Conservation (phyloP, 2,888 invertebrate species). For the Eilema caniola region DNA sequence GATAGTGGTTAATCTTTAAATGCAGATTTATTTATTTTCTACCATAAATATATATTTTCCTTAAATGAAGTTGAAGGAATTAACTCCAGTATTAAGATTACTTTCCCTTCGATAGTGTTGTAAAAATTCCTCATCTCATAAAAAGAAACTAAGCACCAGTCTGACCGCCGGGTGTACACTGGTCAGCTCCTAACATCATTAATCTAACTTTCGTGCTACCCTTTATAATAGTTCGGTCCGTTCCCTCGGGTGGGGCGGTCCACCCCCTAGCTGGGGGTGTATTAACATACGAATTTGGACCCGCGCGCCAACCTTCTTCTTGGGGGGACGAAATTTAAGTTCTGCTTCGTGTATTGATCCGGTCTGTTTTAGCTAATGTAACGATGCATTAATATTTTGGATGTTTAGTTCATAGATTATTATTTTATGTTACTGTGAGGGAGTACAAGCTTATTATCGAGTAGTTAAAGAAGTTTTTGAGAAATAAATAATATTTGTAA, state of each 20-base stretch:
- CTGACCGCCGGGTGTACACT: constrained; percentile 61
- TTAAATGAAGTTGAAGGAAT: too few species aligned
- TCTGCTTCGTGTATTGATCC: constrained; percentile 84
- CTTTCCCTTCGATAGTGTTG: too few species aligned
- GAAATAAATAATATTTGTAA: too few species aligned
- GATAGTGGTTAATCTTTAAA: too few species aligned
- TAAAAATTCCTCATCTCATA: background rate
- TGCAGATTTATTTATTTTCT: too few species aligned
- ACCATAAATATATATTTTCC: too few species aligned
- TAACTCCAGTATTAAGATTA: too few species aligned
- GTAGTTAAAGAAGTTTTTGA: background rate
- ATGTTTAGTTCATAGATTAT: constrained; percentile 18
- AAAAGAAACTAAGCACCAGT: constrained; percentile 42
- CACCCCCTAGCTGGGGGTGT: constrained; percentile 62
- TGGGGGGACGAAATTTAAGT: constrained; percentile 84
- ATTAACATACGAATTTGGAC: constrained; percentile 86
- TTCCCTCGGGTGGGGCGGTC: constrained; percentile 71
- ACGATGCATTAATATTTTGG: constrained; percentile 50
- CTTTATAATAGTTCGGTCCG: constrained; percentile 87
- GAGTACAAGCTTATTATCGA: background rate
- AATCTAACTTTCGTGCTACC: constrained; percentile 88
- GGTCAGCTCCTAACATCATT: constrained; percentile 87
- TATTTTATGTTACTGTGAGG: background rate
- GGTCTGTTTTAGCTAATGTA: constrained; percentile 67
- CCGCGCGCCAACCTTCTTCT: constrained; percentile 82